Percentiles rank a stretch among this genome's conserved stretches.
Evolutionary conservation across 1,140 invertebrate species (phyloP).

Genomic region (Bilobella aurantiaca): DNA sequence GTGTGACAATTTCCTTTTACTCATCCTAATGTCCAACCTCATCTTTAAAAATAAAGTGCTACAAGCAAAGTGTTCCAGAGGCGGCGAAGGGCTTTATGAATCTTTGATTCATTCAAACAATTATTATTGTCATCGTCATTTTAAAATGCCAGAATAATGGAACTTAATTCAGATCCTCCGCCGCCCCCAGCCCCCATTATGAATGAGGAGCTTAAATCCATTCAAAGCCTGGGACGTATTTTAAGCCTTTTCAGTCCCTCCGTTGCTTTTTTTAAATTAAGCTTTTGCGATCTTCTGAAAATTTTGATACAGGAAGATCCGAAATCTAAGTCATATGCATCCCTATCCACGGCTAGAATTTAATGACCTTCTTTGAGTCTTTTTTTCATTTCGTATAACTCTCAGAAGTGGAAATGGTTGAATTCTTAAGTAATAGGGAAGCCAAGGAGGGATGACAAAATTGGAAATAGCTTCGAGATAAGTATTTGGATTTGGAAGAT

Average conservation of each 20-base stretch:
- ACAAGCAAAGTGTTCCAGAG: not conserved
- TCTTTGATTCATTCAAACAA: slow-evolving; percentile 7
- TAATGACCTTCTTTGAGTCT: too few species aligned
- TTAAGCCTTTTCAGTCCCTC: too few species aligned
- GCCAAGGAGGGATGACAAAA: not conserved
- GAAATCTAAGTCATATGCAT: too few species aligned
- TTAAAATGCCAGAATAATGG: slow-evolving; percentile 6
- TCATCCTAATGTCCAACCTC: too few species aligned
- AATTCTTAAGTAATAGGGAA: not conserved
- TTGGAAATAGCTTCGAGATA: not conserved
- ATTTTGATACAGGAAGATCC: too few species aligned
- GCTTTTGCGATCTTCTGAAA: too few species aligned
- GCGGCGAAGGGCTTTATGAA: not conserved
- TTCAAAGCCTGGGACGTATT: too few species aligned
- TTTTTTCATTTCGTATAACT: not conserved
- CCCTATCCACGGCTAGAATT: too few species aligned
- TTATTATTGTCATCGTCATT: not conserved
- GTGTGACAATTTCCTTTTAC: not conserved
- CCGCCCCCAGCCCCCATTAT: not conserved
- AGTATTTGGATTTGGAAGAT: not conserved
- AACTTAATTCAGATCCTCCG: not conserved
- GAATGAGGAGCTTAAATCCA: too few species aligned
- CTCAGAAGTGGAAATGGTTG: not conserved
- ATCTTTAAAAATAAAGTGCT: not conserved
- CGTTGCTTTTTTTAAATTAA: too few species aligned